Evolutionary conservation across 1,140 invertebrate species (phyloP).

Genomic region (Bombus polaris): DNA sequence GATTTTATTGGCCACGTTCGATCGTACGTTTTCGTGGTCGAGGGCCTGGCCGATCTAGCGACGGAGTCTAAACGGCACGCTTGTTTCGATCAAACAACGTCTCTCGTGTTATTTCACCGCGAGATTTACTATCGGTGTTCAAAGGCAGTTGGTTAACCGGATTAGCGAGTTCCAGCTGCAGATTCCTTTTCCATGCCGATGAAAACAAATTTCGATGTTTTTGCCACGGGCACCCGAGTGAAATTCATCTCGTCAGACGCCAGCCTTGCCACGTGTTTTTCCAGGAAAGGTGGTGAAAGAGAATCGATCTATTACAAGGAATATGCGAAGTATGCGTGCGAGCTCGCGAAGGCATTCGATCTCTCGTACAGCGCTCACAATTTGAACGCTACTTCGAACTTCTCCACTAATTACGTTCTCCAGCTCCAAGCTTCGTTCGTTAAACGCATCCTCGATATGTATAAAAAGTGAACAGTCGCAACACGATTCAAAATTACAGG

Average conservation of each 20-base stretch:
- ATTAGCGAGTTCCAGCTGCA: slow-evolving; percentile 17
- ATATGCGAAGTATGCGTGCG: not conserved
- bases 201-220: slow-evolving; percentile 18
- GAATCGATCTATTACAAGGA: not conserved
- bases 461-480: not conserved
- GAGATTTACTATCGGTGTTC: slow-evolving; percentile 8
- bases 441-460: not conserved
- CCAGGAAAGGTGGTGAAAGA: not conserved
- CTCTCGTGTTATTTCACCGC: not conserved
- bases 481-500: not conserved
- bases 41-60: not conserved
- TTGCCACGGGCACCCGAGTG: not conserved
- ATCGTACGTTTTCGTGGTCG: not conserved
- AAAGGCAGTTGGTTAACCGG: slow-evolving; percentile 14
- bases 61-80: slow-evolving; percentile 4
- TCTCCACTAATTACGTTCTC: not conserved
- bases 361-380: too few relatives aligned
- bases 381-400: not conserved
- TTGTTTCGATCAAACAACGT: not conserved
- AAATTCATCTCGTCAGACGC: slow-evolving; percentile 2
- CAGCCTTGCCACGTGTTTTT: not conserved
- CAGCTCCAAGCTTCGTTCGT: too few relatives aligned
- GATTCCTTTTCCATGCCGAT: slow-evolving; percentile 4
- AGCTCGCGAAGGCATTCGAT: not conserved
- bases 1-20: slow-evolving; percentile 17